These are phyloP conservation scores for Dolichotis patagonum DNA, from an alignment of 2,113 vertebrate genomes.

Conservation along the genomic window DNA sequence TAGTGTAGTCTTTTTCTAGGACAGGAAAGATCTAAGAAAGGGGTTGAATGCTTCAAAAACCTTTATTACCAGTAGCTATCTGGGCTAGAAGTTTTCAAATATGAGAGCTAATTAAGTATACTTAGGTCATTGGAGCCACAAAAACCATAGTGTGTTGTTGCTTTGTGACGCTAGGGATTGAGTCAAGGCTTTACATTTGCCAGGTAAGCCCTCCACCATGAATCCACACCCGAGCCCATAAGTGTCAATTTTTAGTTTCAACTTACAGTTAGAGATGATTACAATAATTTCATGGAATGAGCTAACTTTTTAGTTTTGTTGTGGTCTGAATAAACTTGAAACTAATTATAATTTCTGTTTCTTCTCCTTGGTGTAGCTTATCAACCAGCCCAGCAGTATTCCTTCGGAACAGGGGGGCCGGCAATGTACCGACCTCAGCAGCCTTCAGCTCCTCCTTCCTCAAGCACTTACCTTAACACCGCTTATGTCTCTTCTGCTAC, in stretches of 20 bases:
- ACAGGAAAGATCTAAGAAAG: background rate
- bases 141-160: background rate
- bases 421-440: conserved; percentile 93
- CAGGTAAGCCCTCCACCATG: background rate
- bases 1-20: conserved; percentile 32
- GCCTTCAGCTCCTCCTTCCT: conserved; percentile 86
- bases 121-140: background rate
- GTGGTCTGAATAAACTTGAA: conserved; percentile 10
- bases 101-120: background rate
- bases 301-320: background rate
- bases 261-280: background rate
- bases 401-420: conserved; percentile 90
- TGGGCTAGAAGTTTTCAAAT: background rate
- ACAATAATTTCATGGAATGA: background rate
- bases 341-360: conserved; percentile 82
- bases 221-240: background rate
- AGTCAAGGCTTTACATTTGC: background rate
- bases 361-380: conserved; percentile 89
- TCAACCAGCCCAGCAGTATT: conserved; percentile 91
- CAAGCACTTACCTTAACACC: conserved; percentile 85
- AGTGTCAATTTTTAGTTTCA: conserved; percentile 12
- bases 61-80: background rate
- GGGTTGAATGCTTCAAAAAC: background rate
- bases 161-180: background rate
- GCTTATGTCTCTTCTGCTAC: conserved; percentile 86